A percentile compares a stretch with the other conserved stretches of the same genome.
Conservation (phyloP, 2,888 invertebrate species). For the Himalopsyche tibetana region DNA sequence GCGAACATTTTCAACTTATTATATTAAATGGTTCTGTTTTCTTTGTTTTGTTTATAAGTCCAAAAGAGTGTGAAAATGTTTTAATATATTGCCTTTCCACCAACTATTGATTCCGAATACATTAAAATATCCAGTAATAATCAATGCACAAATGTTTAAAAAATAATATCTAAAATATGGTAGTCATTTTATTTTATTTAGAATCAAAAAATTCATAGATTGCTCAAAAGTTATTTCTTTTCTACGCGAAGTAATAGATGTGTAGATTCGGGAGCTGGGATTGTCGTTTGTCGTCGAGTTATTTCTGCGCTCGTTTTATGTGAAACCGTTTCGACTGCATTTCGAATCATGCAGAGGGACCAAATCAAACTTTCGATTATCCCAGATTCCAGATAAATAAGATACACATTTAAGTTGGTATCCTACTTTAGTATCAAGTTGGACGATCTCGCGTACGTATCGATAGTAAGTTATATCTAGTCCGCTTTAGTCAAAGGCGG, state of each 20-base stretch:
- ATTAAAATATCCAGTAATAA: too few relatives aligned
- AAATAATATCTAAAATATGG: too few relatives aligned
- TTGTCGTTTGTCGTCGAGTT: not conserved
- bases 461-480: not conserved
- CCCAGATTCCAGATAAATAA: constrained; percentile 40
- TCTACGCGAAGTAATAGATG: not conserved
- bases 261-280: not conserved
- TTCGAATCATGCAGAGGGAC: not conserved
- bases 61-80: too few relatives aligned
- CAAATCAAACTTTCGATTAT: constrained; percentile 45
- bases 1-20: too few relatives aligned
- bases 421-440: not conserved
- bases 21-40: too few relatives aligned
- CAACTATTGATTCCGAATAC: too few relatives aligned
- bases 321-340: constrained; percentile 2
- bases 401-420: not conserved
- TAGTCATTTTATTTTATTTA: too few relatives aligned
- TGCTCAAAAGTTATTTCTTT: not conserved
- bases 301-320: constrained; percentile 1
- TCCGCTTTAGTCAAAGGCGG: not conserved
- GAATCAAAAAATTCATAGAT: too few relatives aligned
- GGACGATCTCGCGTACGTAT: constrained; percentile 4
- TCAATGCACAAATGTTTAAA: too few relatives aligned
- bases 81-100: too few relatives aligned
- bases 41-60: too few relatives aligned